Conservation (phyloP, 2,797 vertebrate genomes). For the Hyperoplus lanceolatus region DNA sequence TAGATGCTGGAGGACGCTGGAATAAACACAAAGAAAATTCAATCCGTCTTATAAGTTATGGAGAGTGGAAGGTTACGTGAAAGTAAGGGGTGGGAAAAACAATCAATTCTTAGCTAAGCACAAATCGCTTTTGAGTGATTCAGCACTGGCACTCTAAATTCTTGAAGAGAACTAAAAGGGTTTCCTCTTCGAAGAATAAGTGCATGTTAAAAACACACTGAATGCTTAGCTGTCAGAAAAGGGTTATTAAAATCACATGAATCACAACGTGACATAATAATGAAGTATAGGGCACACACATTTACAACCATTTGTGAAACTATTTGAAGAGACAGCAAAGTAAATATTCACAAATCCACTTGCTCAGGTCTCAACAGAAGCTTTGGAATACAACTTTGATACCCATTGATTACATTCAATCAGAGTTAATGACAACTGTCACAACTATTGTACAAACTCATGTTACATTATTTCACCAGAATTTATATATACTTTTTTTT, state of each 20-base stretch:
- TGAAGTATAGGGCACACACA: not conserved
- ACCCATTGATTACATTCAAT: not conserved
- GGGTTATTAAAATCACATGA: not conserved
- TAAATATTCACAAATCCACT: not conserved
- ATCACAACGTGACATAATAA: not conserved
- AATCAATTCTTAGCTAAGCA: not conserved
- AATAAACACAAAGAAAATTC: not conserved
- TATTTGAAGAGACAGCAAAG: not conserved
- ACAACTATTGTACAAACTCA: not conserved
- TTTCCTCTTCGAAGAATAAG: not conserved
- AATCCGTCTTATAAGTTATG: too few relatives aligned
- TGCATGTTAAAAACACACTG: not conserved
- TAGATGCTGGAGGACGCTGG: not conserved
- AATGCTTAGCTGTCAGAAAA: not conserved
- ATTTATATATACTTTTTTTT: slow-evolving; percentile 15
- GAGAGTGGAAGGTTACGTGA: not conserved
- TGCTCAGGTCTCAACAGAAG: not conserved
- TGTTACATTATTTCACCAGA: slow-evolving; percentile 22
- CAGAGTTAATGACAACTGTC: slow-evolving; percentile 9
- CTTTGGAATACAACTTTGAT: not conserved
- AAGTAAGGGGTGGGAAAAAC: not conserved
- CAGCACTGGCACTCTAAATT: not conserved
- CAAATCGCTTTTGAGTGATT: slow-evolving; percentile 1
- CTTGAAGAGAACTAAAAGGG: not conserved
- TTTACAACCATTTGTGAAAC: not conserved